Conservation (phyloP, 2,888 invertebrate species). For the Selenia dentaria region DNA sequence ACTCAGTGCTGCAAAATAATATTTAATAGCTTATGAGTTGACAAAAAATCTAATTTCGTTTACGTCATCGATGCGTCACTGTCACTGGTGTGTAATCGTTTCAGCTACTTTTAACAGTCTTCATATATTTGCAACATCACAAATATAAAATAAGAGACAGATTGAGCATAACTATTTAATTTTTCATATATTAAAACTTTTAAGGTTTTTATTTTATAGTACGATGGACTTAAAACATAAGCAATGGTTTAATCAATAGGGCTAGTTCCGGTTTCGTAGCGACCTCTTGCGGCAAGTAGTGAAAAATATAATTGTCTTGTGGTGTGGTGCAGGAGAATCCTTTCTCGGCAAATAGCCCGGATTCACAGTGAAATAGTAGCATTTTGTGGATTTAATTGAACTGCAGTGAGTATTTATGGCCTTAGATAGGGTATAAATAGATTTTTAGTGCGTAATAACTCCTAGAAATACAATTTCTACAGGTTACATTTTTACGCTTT, state of each 20-base stretch:
- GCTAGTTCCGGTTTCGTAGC: constrained; percentile 57
- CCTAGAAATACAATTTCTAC: constrained; percentile 10
- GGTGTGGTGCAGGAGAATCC: constrained; percentile 64
- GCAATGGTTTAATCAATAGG: neutral
- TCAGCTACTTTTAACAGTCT: too few relatives aligned
- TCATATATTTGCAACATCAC: too few relatives aligned
- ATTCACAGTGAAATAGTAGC: constrained; percentile 61
- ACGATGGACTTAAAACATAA: too few relatives aligned
- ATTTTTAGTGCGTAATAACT: constrained; percentile 2
- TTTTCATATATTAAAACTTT: too few relatives aligned
- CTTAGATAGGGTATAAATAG: neutral
- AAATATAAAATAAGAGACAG: too few relatives aligned
- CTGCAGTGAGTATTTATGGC: constrained; percentile 60
- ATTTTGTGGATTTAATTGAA: constrained; percentile 61
- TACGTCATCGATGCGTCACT: too few relatives aligned
- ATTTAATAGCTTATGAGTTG: too few relatives aligned
- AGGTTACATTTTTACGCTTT: constrained; percentile 47
- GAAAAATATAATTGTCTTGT: constrained; percentile 68
- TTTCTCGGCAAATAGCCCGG: constrained; percentile 59
- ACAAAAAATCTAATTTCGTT: too few relatives aligned
- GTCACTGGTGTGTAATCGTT: too few relatives aligned
- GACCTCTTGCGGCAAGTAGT: constrained; percentile 59
- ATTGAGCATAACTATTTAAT: too few relatives aligned
- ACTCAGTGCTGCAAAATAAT: too few relatives aligned
- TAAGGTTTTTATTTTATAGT: too few relatives aligned